Percentiles rank a stretch among this genome's conserved stretches.
phyloP scores from a whole-genome alignment of 2,113 vertebrate genomes.

The Marmota flaviventris region DNA sequence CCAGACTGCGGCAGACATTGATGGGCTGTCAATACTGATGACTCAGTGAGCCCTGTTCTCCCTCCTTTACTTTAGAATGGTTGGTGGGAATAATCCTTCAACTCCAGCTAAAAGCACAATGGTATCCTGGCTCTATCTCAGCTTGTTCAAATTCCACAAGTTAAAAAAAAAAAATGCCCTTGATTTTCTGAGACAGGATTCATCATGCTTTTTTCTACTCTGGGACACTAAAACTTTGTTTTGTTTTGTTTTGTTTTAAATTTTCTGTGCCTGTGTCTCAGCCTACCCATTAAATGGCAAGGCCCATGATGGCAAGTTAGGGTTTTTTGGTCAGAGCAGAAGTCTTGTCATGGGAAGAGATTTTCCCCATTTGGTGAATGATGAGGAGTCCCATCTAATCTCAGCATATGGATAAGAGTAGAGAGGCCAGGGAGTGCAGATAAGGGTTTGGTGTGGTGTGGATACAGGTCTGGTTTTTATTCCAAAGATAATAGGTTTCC shows the following conservation, averaged over 20 bases:
- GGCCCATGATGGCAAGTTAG: no score
- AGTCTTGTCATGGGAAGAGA: no score
- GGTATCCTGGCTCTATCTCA: not conserved
- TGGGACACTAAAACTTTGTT: not conserved
- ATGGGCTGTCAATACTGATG: not conserved
- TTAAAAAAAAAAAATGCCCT: not conserved
- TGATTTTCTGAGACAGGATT: not conserved
- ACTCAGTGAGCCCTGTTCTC: not conserved
- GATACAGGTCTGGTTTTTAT: not conserved
- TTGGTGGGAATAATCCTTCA: not conserved
- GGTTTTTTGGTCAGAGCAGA: not conserved
- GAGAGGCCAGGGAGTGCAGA: fast-evolving
- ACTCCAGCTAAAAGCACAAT: not conserved
- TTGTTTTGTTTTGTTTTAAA: not conserved
- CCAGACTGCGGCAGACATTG: not conserved
- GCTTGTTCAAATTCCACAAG: not conserved
- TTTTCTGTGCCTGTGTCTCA: not conserved
- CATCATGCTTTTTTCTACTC: not conserved
- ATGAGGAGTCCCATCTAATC: not conserved
- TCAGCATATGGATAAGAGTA: not conserved
- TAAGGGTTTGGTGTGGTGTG: not conserved
- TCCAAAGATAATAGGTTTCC: not conserved
- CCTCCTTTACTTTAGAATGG: not conserved
- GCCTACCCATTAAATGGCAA: not conserved
- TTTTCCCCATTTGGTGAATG: not conserved